Conservation (phyloP, 2,797 vertebrate genomes). For the Microtus californicus region DNA sequence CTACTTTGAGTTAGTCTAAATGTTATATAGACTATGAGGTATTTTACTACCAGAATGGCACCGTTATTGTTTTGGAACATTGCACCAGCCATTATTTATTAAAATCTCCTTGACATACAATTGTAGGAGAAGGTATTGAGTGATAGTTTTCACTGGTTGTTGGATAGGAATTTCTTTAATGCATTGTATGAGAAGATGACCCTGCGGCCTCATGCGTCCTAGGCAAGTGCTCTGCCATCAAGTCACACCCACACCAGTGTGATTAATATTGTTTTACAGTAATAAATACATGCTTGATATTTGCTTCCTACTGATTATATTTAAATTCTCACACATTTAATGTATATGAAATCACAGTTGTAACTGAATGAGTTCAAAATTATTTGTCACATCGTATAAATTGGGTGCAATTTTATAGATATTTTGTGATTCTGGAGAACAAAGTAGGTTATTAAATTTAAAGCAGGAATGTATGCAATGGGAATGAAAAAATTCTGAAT, state of each 20-base stretch:
- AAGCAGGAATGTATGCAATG: not conserved
- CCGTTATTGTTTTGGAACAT: not conserved
- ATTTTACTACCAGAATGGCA: not conserved
- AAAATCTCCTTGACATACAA: not conserved
- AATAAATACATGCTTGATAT: not conserved
- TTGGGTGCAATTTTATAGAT: not conserved
- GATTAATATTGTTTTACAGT: not conserved
- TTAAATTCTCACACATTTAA: not conserved
- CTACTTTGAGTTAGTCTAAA: not conserved
- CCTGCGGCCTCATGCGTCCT: not conserved
- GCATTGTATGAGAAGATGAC: not conserved
- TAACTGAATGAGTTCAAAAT: constrained; percentile 29
- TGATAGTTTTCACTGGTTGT: not conserved
- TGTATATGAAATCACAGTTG: not conserved
- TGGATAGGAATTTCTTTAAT: not conserved
- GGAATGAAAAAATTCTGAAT: not conserved
- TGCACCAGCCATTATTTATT: not conserved
- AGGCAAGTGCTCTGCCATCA: not conserved
- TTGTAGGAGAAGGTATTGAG: not conserved
- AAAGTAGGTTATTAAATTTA: not conserved
- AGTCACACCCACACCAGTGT: not conserved
- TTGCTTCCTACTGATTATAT: not conserved
- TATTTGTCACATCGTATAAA: constrained; percentile 20
- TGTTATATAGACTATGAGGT: not conserved
- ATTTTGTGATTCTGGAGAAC: not conserved